Evolutionary conservation across 1,140 invertebrate genomes (phyloP), one percentile per base, ranked within the genome.

Genomic region (Tetramorium parvispinum): DNA sequence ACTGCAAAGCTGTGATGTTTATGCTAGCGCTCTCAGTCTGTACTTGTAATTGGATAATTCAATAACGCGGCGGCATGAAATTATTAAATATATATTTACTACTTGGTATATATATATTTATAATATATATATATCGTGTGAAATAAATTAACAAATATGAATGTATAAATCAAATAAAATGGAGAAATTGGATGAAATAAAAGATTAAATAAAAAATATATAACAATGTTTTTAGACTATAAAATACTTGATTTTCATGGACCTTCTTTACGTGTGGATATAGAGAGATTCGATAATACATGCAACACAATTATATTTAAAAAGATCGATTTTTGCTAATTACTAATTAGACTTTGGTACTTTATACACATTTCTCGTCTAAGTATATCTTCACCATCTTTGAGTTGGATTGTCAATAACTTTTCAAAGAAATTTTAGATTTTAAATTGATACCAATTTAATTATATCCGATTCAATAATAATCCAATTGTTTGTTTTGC

Each of bases 1-100:
- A 91, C 82, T 91, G 90, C 89, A 91, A 91, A 91, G 87, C 65
- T 79, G 51, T 37, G 43, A 81, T 65, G 18, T 79, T 18, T 65
- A 77, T 37, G 37, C 81, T 85, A 78, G 57, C 53, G 66, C 24
- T 76, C 55, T 76, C 16, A 57, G 49, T 87, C 43, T 71, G 49
- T 51, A 66, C n/a, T 63, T 63, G 71, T 81, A 75, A 65, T 53
- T 37, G n/a, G 3, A 75, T 75, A 61, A 85, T 77, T 40, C 11
- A 13, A 77, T 78, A 85, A 85, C 37, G 16, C 37, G 57, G 46
- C 40, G 37, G 18, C 49, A 66, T 78, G 21, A 85, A 78, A 59
- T 83, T 83, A 73, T 75, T 21, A 75, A 81, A 49, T 40, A 37
- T 71, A 68, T 81, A 32, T 82, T 51, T 57, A 32, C 66, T 82